Conservation (phyloP, 2,888 invertebrate genomes). For the Drosophila austrosaltans region DNA sequence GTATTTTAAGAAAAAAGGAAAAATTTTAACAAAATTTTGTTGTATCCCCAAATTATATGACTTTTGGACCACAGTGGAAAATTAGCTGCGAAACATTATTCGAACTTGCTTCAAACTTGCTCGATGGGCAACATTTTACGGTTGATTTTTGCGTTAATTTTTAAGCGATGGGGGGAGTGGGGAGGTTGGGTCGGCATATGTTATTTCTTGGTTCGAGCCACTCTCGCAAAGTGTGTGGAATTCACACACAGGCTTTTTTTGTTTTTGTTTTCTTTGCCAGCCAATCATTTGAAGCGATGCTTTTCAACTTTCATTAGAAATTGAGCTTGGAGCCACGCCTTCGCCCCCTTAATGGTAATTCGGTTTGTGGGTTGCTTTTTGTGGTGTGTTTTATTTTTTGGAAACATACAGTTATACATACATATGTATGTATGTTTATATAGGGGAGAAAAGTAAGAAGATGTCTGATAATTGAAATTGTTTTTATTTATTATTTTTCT, state of each 20-base stretch:
- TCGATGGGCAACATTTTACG: slow-evolving; percentile 38
- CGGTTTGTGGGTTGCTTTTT: slow-evolving; percentile 20
- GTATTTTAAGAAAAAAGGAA: no score
- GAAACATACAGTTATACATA: background rate
- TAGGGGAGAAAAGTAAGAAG: slow-evolving; percentile 4
- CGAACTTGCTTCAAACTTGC: slow-evolving; percentile 58
- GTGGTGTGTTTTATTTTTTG: background rate
- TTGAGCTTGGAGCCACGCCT: slow-evolving; percentile 59
- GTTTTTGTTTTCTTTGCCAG: slow-evolving; percentile 26
- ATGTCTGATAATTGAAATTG: slow-evolving; percentile 18
- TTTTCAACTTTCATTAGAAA: slow-evolving; percentile 75
- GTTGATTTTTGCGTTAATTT: slow-evolving; percentile 4
- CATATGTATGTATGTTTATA: background rate
- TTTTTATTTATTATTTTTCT: background rate
- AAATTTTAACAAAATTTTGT: no score
- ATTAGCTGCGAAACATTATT: slow-evolving; percentile 44
- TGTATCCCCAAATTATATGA: background rate
- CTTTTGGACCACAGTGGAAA: background rate
- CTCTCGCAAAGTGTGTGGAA: slow-evolving; percentile 19
- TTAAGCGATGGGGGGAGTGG: background rate
- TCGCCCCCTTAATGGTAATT: background rate
- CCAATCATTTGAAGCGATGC: slow-evolving; percentile 64
- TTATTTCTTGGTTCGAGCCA: slow-evolving; percentile 10
- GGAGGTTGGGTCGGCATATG: background rate
- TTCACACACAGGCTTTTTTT: slow-evolving; percentile 24